Evolutionary conservation across 2,797 vertebrate genomes (phyloP).

Genomic region (Gadopsis bispinosus): DNA sequence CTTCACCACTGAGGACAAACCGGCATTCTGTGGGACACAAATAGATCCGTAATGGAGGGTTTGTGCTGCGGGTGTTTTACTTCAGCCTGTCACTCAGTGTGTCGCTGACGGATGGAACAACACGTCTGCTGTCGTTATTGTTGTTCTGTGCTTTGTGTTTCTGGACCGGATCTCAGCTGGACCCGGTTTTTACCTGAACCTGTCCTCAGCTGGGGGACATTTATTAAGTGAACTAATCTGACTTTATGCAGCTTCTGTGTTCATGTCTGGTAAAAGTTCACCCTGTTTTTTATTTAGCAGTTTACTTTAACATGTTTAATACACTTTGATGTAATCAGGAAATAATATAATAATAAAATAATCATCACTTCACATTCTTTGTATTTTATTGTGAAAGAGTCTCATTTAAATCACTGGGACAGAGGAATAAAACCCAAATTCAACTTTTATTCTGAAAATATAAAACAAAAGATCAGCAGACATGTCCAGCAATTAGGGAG

Average conservation of each 20-base stretch:
- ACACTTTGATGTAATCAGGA: no score
- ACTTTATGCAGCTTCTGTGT: neutral
- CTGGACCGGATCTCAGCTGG: slow-evolving; percentile 6
- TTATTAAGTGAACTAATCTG: neutral
- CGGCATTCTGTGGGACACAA: slow-evolving; percentile 1
- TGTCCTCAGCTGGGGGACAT: neutral
- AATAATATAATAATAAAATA: no score
- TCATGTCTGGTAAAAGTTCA: neutral
- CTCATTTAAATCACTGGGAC: no score
- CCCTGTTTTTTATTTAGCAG: no score
- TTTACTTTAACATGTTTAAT: neutral
- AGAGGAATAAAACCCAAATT: no score
- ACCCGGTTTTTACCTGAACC: neutral
- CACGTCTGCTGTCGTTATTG: slow-evolving; percentile 11
- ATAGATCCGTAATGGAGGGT: slow-evolving; percentile 53
- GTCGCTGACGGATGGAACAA: slow-evolving; percentile 1
- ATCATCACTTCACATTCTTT: no score
- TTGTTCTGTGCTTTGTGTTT: neutral
- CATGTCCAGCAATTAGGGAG: neutral
- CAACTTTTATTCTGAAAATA: neutral
- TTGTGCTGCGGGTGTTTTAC: slow-evolving; percentile 14
- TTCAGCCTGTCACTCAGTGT: neutral
- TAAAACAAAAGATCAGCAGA: neutral
- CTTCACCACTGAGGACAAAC: neutral
- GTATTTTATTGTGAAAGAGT: neutral